Base-by-base conservation (phyloP, 2,113 vertebrate species). In the Albula goreensis region DNA sequence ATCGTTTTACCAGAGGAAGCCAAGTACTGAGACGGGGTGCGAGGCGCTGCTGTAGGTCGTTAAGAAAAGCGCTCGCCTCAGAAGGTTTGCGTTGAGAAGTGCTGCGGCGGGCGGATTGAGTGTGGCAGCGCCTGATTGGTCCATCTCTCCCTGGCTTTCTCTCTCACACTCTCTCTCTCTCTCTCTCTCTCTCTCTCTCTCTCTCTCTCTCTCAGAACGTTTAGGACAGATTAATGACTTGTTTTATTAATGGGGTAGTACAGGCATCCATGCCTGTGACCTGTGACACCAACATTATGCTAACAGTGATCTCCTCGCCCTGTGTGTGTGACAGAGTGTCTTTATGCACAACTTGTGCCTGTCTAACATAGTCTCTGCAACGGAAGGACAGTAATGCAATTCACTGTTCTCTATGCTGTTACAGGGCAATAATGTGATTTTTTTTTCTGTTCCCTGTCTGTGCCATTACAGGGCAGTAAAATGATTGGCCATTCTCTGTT, bases 181-280 rank as follows among this genome's bases (percentile, higher is more conserved):
- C 31, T 41, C 31, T 41, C 31, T 41, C 31, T 41, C 31, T 41
- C 31, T 41, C 31, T 41, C 31, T 41, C 31, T 41, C 31, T 41
- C 31, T 41, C 31, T 41, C 31, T 1, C 31, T 41, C 31, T 41
- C 31, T 41, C 31, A 41, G 31, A 0, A 41, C 31, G 88, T n/a
- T 88, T 83, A 56, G 6, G 50, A 41, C 22, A 49, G 87, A 90
- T 93, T 90, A 82, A 91, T 93, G 25, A 89, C 41, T 82, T 17
- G 60, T 31, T 70, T 70, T 10, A 31, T 80, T 31, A 49, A 48
- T 22, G 31, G 11, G 31, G n/a, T 13, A 41, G 78, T 41, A 11
- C 12, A 8, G 41, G 50, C 17, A 17, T 6, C 50, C 41, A 49
- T 79, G 31, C 25, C 10, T 11, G 78, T 48, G 78, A 7, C 78